A percentile compares a stretch with the other conserved stretches of the same genome.
These are phyloP conservation scores for Semaprochilodus insignis DNA, from an alignment of 2,797 vertebrate genomes.

Conservation along the genomic window DNA sequence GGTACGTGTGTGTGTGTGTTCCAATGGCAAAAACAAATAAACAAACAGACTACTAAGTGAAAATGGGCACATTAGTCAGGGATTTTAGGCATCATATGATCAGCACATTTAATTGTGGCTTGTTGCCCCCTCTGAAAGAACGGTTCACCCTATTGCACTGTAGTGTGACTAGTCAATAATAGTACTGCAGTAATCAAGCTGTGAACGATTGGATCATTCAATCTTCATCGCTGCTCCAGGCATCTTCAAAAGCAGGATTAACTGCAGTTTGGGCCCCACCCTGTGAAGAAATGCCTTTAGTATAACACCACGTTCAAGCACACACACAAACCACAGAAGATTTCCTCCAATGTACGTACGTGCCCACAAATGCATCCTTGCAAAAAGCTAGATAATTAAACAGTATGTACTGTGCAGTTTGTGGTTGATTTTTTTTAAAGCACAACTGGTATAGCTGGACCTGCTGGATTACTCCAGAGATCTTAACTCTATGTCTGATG, in stretches of 20 bases:
- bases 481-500: not conserved
- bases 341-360: not conserved
- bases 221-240: constrained; percentile 96
- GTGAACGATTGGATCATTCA: constrained; percentile 60
- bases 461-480: constrained; percentile 15
- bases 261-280: constrained; percentile 67
- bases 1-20: too few relatives aligned
- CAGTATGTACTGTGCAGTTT: constrained; percentile 14
- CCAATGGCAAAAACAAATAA: not conserved
- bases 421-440: constrained; percentile 13
- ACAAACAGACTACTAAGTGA: not conserved
- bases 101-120: not conserved
- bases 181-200: not conserved
- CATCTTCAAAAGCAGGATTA: constrained; percentile 88
- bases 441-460: constrained; percentile 38
- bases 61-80: not conserved
- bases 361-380: not conserved
- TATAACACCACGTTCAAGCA: not conserved
- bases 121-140: not conserved
- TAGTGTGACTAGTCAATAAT: not conserved
- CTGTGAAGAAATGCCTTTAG: constrained; percentile 61
- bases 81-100: not conserved
- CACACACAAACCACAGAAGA: not conserved
- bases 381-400: not conserved
- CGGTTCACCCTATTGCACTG: not conserved